phyloP scores from a whole-genome alignment of 2,113 vertebrate species.

The Nibea coibor region DNA sequence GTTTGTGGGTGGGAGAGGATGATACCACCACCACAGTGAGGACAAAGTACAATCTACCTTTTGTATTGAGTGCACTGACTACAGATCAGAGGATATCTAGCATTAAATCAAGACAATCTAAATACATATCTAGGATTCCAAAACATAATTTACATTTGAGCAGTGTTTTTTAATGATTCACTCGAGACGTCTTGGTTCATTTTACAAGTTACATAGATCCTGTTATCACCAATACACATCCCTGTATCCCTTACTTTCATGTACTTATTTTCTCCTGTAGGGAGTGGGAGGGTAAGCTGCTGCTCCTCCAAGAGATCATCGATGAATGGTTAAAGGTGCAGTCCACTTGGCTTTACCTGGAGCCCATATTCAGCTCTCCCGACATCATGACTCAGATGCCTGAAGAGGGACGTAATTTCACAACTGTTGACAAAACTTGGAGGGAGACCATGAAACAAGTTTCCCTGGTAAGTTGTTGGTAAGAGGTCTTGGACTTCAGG shows the following conservation, averaged over 20 bases:
- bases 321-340: constrained; percentile 93
- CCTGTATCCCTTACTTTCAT: background rate
- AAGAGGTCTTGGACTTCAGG: background rate
- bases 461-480: constrained; percentile 76
- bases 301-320: constrained; percentile 90
- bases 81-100: background rate
- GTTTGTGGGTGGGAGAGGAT: background rate
- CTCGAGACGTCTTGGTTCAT: background rate
- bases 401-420: constrained; percentile 87
- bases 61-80: background rate
- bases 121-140: background rate
- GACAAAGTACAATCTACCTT: background rate
- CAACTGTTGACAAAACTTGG: constrained; percentile 88
- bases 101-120: constrained; percentile 7
- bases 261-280: constrained; percentile 59
- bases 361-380: constrained; percentile 92
- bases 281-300: constrained; percentile 88
- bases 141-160: background rate
- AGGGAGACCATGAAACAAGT: constrained; percentile 87
- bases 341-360: constrained; percentile 90
- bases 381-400: constrained; percentile 93
- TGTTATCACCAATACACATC: background rate
- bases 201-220: background rate
- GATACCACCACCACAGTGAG: background rate
- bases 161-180: background rate